A percentile compares a stretch with the other conserved stretches of the same genome.
Evolutionary conservation across 2,797 vertebrate genomes (phyloP).

Genomic region (Alca torda): DNA sequence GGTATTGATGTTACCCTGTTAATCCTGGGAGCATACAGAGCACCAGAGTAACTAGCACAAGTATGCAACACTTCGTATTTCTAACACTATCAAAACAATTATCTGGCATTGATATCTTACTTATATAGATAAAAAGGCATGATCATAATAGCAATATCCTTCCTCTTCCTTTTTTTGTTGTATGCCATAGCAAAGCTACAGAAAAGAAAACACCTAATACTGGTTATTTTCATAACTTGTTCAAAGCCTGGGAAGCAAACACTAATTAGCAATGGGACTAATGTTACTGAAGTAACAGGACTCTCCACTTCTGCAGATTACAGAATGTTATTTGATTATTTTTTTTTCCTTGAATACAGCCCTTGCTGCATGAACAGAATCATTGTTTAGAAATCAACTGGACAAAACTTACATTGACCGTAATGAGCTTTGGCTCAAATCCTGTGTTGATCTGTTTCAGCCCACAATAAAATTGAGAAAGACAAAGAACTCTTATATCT

Average conservation of each 20-base stretch:
- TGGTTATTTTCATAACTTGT: not conserved
- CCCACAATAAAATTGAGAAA: not conserved
- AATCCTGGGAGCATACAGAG: not conserved
- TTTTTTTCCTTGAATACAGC: not conserved
- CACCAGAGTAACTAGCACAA: not conserved
- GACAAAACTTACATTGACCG: slow-evolving; percentile 22
- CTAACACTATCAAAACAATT: not conserved
- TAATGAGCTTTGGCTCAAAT: slow-evolving; percentile 54
- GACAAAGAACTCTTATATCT: slow-evolving; percentile 16
- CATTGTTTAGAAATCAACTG: not conserved
- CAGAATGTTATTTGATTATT: not conserved
- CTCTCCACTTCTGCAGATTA: not conserved
- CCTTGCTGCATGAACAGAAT: not conserved
- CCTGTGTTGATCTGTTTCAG: slow-evolving; percentile 39
- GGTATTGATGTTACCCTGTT: not conserved
- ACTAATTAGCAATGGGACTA: not conserved
- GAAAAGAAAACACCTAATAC: not conserved
- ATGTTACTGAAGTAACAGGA: not conserved
- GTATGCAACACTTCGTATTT: not conserved
- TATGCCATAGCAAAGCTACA: not conserved
- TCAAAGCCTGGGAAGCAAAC: not conserved
- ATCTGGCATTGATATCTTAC: not conserved
- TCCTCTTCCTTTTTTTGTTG: not conserved
- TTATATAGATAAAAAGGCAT: not conserved
- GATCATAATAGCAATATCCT: not conserved